Conservation (phyloP, 2,113 vertebrate species). For the Okapia johnstoni region DNA sequence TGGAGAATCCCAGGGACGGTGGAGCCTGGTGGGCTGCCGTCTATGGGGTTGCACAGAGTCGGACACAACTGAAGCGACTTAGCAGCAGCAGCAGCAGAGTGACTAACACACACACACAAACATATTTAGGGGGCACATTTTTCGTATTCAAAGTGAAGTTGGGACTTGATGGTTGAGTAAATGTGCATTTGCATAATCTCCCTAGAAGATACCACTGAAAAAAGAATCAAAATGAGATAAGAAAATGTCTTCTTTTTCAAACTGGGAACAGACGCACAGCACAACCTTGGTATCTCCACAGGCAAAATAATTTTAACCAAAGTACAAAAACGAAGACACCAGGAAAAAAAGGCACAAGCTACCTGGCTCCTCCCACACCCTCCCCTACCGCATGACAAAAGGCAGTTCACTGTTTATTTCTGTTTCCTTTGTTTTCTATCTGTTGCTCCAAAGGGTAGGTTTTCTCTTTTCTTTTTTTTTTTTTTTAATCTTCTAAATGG, state of each 20-base stretch:
- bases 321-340: not conserved
- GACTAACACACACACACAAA: not conserved
- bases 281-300: not conserved
- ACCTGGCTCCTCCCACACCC: not conserved
- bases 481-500: not conserved
- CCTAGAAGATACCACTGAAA: not conserved
- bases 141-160: not conserved
- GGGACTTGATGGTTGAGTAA: constrained; percentile 13
- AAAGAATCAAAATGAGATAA: not conserved
- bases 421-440: constrained; percentile 6
- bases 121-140: not conserved
- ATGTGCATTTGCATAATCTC: not conserved
- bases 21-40: no score
- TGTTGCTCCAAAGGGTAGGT: not conserved
- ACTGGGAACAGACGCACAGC: not conserved
- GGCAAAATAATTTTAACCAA: constrained; percentile 1
- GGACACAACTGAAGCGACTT: no score
- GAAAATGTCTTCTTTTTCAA: not conserved
- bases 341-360: not conserved
- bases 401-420: not conserved
- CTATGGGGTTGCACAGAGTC: no score
- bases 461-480: not conserved
- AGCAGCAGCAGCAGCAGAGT: not conserved
- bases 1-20: no score
- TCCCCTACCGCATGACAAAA: not conserved